Conservation (phyloP, 1,140 invertebrate species). For the Drosophila sulfurigaster region DNA sequence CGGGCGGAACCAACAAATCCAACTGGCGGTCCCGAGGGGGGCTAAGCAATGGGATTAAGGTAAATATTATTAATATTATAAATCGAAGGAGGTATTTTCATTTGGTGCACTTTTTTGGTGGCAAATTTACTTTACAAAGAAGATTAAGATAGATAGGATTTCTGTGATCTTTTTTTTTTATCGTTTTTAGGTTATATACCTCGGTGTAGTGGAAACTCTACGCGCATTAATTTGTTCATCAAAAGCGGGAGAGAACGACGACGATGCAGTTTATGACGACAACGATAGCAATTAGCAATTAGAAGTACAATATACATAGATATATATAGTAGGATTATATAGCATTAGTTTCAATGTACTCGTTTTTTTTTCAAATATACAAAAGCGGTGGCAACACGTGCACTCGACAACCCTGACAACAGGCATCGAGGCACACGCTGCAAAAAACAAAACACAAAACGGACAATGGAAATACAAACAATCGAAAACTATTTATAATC, state of each 20-base stretch:
- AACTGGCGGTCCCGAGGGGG: conserved; percentile 94
- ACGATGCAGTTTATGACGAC: conserved; percentile 59
- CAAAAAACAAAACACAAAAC: conserved; percentile 1
- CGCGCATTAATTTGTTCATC: conserved; percentile 49
- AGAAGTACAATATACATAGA: conserved; percentile 47
- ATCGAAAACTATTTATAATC: not conserved
- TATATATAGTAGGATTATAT: conserved; percentile 41
- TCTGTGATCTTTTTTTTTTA: conserved; percentile 1
- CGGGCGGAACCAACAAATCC: conserved; percentile 96
- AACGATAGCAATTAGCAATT: conserved; percentile 65
- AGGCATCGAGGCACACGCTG: conserved; percentile 2
- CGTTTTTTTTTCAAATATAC: conserved; percentile 11
- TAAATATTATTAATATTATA: conserved; percentile 1
- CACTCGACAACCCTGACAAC: conserved; percentile 15
- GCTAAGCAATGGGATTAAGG: conserved; percentile 86
- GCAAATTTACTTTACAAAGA: not conserved
- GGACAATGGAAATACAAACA: not conserved
- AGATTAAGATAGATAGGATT: not conserved
- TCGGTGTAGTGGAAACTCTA: conserved; percentile 84
- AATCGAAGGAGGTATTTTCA: not conserved
- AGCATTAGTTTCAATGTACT: conserved; percentile 72
- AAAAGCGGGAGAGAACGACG: conserved; percentile 61
- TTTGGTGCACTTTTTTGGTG: not conserved
- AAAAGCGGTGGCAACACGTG: conserved; percentile 4
- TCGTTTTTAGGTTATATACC: conserved; percentile 60